phyloP scores from a whole-genome alignment of 1,140 invertebrate species.

The Sarcophaga peregrina region DNA sequence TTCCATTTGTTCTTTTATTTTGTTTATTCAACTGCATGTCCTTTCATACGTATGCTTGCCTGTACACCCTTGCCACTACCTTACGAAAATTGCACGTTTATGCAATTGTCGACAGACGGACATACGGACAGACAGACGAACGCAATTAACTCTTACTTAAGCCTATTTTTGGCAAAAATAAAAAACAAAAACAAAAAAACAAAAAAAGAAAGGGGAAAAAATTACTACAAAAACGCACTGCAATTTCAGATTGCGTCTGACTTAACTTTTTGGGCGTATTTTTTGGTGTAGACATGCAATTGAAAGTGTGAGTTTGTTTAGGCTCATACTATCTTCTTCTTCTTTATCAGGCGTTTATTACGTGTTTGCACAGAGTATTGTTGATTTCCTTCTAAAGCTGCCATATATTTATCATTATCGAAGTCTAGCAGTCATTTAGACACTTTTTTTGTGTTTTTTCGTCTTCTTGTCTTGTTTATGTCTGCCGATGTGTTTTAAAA shows the following conservation, averaged over 20 bases:
- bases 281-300: too few relatives aligned
- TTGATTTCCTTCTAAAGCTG: slow-evolving; percentile 5
- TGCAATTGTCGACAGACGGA: not conserved
- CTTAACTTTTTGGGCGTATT: not conserved
- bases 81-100: not conserved
- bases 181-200: too few relatives aligned
- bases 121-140: slow-evolving; percentile 32
- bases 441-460: not conserved
- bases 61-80: too few relatives aligned
- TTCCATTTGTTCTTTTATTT: not conserved
- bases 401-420: slow-evolving; percentile 38
- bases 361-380: not conserved
- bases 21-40: not conserved
- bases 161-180: not conserved
- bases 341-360: not conserved
- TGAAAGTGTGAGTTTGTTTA: not conserved
- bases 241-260: slow-evolving; percentile 12
- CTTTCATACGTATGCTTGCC: not conserved
- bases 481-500: slow-evolving; percentile 11
- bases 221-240: not conserved
- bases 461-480: slow-evolving; percentile 12
- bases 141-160: slow-evolving; percentile 40
- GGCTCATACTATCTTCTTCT: not conserved
- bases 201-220: too few relatives aligned
- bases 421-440: slow-evolving; percentile 16